Evolutionary conservation across 2,888 invertebrate genomes (phyloP).

Genomic region (Micoletzkya japonica): DNA sequence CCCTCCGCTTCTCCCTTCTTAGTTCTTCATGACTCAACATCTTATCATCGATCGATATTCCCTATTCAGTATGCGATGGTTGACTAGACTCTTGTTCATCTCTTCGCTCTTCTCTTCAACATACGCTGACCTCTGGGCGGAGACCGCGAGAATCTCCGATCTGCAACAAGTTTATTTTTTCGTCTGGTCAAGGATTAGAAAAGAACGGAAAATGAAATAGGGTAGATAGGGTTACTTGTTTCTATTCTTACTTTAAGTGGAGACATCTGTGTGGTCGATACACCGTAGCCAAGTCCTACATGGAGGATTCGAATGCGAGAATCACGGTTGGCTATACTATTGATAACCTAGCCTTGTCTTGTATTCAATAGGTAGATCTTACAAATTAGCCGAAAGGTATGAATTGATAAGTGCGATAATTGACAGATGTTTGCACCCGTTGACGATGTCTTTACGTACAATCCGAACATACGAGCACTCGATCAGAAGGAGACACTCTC

Average conservation of each 20-base stretch:
- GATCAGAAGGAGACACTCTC: constrained; percentile 60
- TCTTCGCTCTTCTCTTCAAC: constrained; percentile 26
- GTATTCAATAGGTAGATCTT: background rate
- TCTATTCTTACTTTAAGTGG: constrained; percentile 41
- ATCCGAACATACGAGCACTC: constrained; percentile 61
- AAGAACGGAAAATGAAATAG: background rate
- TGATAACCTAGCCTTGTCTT: no score
- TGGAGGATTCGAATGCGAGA: constrained; percentile 61
- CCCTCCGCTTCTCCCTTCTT: background rate
- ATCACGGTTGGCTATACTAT: constrained; percentile 34
- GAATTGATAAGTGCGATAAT: background rate
- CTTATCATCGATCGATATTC: background rate
- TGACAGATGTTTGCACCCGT: constrained; percentile 61
- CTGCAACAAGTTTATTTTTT: constrained; percentile 51
- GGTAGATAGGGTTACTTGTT: background rate
- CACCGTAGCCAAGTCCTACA: constrained; percentile 59
- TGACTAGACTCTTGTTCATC: background rate
- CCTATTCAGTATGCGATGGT: constrained; percentile 2
- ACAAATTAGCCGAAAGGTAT: background rate
- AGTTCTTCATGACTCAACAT: background rate
- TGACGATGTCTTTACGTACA: constrained; percentile 64
- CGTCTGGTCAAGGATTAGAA: background rate
- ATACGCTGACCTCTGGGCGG: constrained; percentile 55
- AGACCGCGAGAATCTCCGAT: constrained; percentile 59
- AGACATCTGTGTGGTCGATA: constrained; percentile 59